A percentile compares a stretch with the other conserved stretches of the same genome.
Conservation (phyloP, 2,888 invertebrate species). For the Hypercompe scribonia region DNA sequence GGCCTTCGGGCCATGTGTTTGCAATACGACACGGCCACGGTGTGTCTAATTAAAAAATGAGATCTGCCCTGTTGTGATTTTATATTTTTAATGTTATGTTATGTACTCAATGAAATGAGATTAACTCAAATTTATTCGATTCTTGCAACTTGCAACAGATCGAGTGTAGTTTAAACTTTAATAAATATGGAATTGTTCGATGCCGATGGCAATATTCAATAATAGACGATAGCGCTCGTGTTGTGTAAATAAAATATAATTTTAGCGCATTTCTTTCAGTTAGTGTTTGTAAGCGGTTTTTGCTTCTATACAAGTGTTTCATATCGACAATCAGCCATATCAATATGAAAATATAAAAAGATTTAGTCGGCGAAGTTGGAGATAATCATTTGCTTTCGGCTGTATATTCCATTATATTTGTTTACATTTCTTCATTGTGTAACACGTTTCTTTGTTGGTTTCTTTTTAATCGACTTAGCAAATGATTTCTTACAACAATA, state of each 20-base stretch:
- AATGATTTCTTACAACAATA: slow-evolving; percentile 77
- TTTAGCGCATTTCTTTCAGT: slow-evolving; percentile 81
- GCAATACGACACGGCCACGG: slow-evolving; percentile 49
- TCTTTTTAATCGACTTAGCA: slow-evolving; percentile 54
- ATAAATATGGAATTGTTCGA: slow-evolving; percentile 62
- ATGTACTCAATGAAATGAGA: slow-evolving; percentile 82
- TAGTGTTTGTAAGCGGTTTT: slow-evolving; percentile 71
- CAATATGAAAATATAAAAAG: slow-evolving; percentile 85
- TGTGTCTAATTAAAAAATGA: slow-evolving; percentile 64
- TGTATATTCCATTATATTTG: slow-evolving; percentile 57
- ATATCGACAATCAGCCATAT: slow-evolving; percentile 91
- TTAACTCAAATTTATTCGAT: slow-evolving; percentile 72
- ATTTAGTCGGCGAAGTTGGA: slow-evolving; percentile 74
- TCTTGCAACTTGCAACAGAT: slow-evolving; percentile 57
- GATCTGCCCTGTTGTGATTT: slow-evolving; percentile 83
- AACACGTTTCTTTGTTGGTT: slow-evolving; percentile 50
- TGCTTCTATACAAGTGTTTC: slow-evolving; percentile 82
- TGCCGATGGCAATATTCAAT: slow-evolving; percentile 66
- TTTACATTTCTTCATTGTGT: slow-evolving; percentile 35
- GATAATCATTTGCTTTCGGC: slow-evolving; percentile 71
- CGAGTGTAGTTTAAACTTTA: slow-evolving; percentile 53
- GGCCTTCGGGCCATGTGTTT: slow-evolving; percentile 31
- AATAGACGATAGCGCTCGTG: slow-evolving; percentile 57
- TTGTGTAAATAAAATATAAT: slow-evolving; percentile 75
- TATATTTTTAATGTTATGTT: slow-evolving; percentile 67